phyloP scores from a whole-genome alignment of 2,113 vertebrate genomes.

The Urocolius indicus region DNA sequence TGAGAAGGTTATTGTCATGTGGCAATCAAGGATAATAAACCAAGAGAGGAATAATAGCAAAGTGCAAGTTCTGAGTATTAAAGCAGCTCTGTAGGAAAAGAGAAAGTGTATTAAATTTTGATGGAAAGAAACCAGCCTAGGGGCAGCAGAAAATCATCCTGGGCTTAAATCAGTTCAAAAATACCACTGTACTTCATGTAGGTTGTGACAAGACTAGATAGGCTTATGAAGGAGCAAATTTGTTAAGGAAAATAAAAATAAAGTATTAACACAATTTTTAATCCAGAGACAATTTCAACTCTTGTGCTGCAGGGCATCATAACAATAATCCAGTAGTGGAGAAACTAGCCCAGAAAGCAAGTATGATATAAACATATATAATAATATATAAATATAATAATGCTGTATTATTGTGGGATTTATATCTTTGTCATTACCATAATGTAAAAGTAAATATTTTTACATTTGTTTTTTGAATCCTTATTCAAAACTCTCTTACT shows the following conservation, averaged over 20 bases:
- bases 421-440: neutral
- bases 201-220: neutral
- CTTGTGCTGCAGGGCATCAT: neutral
- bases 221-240: neutral
- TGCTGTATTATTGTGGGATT: no score
- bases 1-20: neutral
- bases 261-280: neutral
- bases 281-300: neutral
- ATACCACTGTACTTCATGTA: neutral
- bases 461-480: neutral
- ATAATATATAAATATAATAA: no score
- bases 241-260: neutral
- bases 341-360: neutral
- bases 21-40: neutral
- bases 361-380: no score
- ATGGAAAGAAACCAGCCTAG: neutral
- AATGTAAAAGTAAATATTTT: neutral
- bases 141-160: neutral
- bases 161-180: neutral
- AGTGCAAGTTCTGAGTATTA: neutral
- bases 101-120: neutral
- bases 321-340: neutral
- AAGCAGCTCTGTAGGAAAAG: neutral
- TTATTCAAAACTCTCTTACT: neutral
- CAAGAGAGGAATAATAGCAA: neutral